These are phyloP conservation scores for Habroteleia sp. DNA, from an alignment of 2,888 invertebrate species.

Conservation along the genomic window DNA sequence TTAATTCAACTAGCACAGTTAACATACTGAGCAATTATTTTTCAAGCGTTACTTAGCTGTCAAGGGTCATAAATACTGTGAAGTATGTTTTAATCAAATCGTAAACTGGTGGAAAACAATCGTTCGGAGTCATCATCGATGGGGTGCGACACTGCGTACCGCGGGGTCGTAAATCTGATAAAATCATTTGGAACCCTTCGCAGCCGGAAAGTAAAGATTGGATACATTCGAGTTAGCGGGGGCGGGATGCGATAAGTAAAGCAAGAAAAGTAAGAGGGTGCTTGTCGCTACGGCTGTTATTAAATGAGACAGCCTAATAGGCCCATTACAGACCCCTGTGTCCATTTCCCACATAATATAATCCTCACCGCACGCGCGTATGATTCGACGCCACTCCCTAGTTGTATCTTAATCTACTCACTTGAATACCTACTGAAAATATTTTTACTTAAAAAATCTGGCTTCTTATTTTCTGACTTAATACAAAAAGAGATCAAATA, in stretches of 20 bases:
- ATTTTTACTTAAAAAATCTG: slow-evolving; percentile 40
- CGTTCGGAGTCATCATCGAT: slow-evolving; percentile 72
- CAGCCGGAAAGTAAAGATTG: slow-evolving; percentile 61
- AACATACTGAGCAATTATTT: slow-evolving; percentile 3
- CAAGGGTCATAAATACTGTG: slow-evolving; percentile 50
- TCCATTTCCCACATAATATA: slow-evolving; percentile 79
- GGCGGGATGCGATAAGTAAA: slow-evolving; percentile 73
- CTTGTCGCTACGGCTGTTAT: slow-evolving; percentile 80
- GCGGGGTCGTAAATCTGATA: slow-evolving; percentile 78
- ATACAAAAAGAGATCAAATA: slow-evolving; percentile 13
- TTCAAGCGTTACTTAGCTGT: slow-evolving; percentile 23
- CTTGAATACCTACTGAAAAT: slow-evolving; percentile 32
- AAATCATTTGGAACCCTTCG: slow-evolving; percentile 78
- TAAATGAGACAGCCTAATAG: slow-evolving; percentile 82
- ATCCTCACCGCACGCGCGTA: slow-evolving; percentile 76
- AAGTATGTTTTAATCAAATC: slow-evolving; percentile 78
- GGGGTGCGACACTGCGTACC: slow-evolving; percentile 58
- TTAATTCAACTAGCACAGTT: background rate
- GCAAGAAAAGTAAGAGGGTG: slow-evolving; percentile 79
- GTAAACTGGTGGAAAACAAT: slow-evolving; percentile 81
- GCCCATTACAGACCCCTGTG: slow-evolving; percentile 78
- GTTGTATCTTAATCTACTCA: slow-evolving; percentile 68
- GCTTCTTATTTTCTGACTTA: slow-evolving; percentile 33
- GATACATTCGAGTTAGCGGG: slow-evolving; percentile 72
- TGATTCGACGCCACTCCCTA: slow-evolving; percentile 64